A percentile compares a stretch with the other conserved stretches of the same genome.
Evolutionary conservation across 2,797 vertebrate genomes (phyloP).

Genomic region (Eremophila alpestris): DNA sequence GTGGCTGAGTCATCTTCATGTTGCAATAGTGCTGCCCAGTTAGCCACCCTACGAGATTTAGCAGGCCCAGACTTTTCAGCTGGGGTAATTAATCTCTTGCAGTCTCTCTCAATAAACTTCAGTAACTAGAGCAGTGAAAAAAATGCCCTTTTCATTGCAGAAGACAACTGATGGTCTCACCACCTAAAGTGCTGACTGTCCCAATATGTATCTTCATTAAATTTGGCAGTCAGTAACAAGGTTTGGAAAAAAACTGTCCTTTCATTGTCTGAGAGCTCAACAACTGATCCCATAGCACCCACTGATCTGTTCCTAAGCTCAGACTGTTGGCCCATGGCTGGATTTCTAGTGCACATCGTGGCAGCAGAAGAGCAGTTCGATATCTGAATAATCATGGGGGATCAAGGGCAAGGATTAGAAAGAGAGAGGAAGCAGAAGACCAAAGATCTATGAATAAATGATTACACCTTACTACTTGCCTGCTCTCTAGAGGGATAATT

Average conservation of each 20-base stretch:
- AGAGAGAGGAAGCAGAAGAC: neutral
- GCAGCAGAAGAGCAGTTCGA: neutral
- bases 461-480: neutral
- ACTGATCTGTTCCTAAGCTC: neutral
- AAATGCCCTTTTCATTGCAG: constrained; percentile 40
- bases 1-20: constrained; percentile 16
- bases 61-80: constrained; percentile 43
- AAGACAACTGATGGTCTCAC: constrained; percentile 49
- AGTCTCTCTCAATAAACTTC: constrained; percentile 30
- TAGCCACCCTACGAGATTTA: constrained; percentile 18
- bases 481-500: neutral
- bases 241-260: neutral
- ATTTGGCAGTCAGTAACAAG: constrained; percentile 14
- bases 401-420: neutral
- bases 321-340: neutral
- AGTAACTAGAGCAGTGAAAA: constrained; percentile 21
- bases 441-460: neutral
- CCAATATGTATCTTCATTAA: constrained; percentile 38
- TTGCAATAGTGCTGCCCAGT: constrained; percentile 51
- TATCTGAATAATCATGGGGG: neutral
- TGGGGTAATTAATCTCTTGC: constrained; percentile 40
- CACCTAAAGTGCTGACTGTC: constrained; percentile 53
- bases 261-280: neutral
- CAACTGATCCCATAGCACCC: neutral
- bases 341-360: neutral